A percentile compares a stretch with the other conserved stretches of the same genome.
These are phyloP conservation scores for Momotus momota DNA, from an alignment of 2,797 vertebrate genomes.

Conservation along the genomic window DNA sequence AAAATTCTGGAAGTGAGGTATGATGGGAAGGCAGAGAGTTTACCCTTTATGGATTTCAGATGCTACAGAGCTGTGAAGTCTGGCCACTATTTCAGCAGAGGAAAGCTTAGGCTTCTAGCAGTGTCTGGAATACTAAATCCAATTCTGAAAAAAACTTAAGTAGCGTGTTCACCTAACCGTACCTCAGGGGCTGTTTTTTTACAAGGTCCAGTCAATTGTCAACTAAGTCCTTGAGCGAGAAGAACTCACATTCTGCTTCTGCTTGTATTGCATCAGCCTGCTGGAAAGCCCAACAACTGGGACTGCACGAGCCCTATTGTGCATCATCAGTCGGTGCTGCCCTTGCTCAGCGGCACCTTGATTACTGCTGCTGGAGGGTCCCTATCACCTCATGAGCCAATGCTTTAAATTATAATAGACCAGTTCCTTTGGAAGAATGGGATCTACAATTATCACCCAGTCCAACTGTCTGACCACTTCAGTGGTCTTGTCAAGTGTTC, in stretches of 20 bases:
- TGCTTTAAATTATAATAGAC: background rate
- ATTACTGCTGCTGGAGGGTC: rapidly evolving
- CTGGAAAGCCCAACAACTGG: background rate
- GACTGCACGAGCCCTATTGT: background rate
- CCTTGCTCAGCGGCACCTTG: background rate
- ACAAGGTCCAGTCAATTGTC: background rate
- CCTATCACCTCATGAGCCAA: background rate
- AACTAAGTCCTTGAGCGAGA: background rate
- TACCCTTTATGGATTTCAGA: background rate
- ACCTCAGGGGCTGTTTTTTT: background rate
- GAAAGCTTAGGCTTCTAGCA: background rate
- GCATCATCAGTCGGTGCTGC: background rate
- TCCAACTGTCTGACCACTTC: background rate
- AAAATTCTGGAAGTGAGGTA: background rate
- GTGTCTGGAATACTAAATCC: background rate
- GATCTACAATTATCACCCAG: background rate
- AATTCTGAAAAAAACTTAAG: background rate
- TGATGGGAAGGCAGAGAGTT: background rate
- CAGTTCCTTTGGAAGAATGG: background rate
- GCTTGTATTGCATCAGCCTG: background rate
- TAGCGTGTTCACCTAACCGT: background rate
- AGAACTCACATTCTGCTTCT: background rate
- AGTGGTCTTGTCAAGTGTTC: background rate
- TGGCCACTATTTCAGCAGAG: background rate
- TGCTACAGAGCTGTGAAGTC: background rate